phyloP scores from a whole-genome alignment of 2,113 vertebrate species.

The Rhinoderma darwinii region DNA sequence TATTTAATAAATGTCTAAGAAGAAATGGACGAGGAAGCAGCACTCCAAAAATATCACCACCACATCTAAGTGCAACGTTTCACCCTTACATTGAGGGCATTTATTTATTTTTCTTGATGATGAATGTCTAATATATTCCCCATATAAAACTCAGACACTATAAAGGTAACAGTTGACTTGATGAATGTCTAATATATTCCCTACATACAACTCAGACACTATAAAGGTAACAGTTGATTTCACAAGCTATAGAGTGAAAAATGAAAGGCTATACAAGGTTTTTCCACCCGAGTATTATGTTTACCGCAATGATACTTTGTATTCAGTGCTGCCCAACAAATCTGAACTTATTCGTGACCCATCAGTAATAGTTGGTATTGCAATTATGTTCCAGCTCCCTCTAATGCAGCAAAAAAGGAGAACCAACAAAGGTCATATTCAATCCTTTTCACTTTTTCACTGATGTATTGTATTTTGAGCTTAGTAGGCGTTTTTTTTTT shows the following conservation, averaged over 20 bases:
- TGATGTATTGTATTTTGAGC: background rate
- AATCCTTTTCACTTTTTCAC: background rate
- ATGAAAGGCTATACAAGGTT: background rate
- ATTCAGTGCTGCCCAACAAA: slow-evolving; percentile 28
- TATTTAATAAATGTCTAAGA: too few relatives aligned
- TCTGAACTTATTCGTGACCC: slow-evolving; percentile 18
- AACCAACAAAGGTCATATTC: slow-evolving; percentile 15
- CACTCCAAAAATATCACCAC: too few relatives aligned
- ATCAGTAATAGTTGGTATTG: slow-evolving; percentile 31
- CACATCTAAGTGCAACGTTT: too few relatives aligned
- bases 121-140: background rate
- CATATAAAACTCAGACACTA: slow-evolving; percentile 1
- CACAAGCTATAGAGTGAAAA: background rate
- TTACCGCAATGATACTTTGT: slow-evolving; percentile 19
- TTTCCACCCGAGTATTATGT: background rate
- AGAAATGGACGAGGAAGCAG: too few relatives aligned
- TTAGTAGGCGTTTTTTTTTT: background rate
- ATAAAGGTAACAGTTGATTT: background rate
- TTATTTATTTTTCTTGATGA: too few relatives aligned
- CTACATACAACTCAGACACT: background rate
- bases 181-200: background rate
- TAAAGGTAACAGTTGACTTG: background rate
- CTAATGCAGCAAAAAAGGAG: slow-evolving; percentile 14
- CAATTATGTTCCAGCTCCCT: slow-evolving; percentile 24
- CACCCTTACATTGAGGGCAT: too few relatives aligned